phyloP scores from a whole-genome alignment of 2,797 vertebrate genomes.

The Megaceryle alcyon region DNA sequence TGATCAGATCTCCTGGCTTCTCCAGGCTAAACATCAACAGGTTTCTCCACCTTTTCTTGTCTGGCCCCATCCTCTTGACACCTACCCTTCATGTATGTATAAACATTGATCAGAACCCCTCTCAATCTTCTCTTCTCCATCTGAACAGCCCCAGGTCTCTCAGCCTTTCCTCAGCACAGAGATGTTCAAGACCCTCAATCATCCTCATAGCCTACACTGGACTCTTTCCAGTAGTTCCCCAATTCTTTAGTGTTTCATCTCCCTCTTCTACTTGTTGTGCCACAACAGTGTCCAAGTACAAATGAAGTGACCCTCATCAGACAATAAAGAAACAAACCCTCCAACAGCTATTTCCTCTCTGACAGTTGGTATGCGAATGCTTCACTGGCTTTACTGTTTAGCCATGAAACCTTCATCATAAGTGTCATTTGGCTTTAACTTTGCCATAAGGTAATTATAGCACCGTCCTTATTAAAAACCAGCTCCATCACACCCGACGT shows the following conservation, averaged over 20 bases:
- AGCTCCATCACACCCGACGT: constrained; percentile 63
- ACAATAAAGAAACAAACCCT: constrained; percentile 49
- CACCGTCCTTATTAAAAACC: constrained; percentile 72
- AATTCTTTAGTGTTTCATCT: neutral
- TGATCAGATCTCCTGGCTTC: no score
- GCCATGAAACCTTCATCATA: constrained; percentile 73
- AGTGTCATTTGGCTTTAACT: constrained; percentile 74
- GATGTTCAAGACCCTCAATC: no score
- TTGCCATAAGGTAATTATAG: constrained; percentile 75
- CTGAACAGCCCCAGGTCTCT: no score
- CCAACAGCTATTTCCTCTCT: constrained; percentile 21
- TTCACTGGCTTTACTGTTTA: constrained; percentile 64
- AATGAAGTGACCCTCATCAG: constrained; percentile 38
- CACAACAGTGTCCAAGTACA: constrained; percentile 17
- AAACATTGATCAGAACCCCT: no score
- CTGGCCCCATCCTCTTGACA: no score
- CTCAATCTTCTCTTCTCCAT: no score
- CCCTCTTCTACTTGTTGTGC: neutral
- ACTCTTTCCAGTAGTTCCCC: no score
- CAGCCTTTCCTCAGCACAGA: no score
- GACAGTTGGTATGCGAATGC: constrained; percentile 52
- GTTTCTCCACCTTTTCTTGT: no score
- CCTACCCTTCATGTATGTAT: no score
- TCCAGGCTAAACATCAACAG: no score
- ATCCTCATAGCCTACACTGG: no score